Base-by-base conservation (phyloP, 2,888 invertebrate genomes). In the Muscina levida region DNA sequence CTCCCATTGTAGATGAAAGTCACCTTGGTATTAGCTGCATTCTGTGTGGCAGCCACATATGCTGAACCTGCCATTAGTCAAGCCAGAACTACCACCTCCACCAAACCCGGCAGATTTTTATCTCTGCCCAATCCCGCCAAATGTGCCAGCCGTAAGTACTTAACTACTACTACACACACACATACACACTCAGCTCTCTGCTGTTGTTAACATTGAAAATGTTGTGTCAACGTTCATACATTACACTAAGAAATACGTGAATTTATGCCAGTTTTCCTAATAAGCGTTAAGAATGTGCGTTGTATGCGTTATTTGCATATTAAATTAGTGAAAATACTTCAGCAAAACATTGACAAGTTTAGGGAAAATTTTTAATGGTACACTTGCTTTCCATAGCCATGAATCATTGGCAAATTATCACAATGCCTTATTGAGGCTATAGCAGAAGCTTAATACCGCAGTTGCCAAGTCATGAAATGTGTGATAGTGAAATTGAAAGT, bases 61-160 rank as follows among this genome's bases (percentile, higher is more conserved):
- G 93, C 93, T 85, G 92, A 92, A 84, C 92, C 93, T 83, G 92
- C 92, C 71, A 91, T 93, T 87, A 87, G 87, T 82, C 88, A 88
- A 90, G 91, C 91, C 82, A 94, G 94, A 83, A 94, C 94, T 83
- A 88, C 88, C 78, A 89, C 92, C 86, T 92, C 89, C 82, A 93
- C 93, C 87, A 93, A 95, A 89, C 95, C 96, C 13, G 96, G 96
- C 87, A 92, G 97, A 86, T 96, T 97, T 92, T 92, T 97, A 83
- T 94, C 96, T 66, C 93, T 97, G 84, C 97, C 97, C 57, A 92
- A 93, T 82, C 93, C 96, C 81, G 93, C 95, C 89, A 97, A 97
- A 92, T 97, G 97, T 91, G 93, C 95, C 82, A 94, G 92, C 91
- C 94, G 96, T 97, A 92, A 95, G 96, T 95, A 85, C 15, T 17